phyloP scores from a whole-genome alignment of 2,797 vertebrate species.

The Epinephelus malabaricus region DNA sequence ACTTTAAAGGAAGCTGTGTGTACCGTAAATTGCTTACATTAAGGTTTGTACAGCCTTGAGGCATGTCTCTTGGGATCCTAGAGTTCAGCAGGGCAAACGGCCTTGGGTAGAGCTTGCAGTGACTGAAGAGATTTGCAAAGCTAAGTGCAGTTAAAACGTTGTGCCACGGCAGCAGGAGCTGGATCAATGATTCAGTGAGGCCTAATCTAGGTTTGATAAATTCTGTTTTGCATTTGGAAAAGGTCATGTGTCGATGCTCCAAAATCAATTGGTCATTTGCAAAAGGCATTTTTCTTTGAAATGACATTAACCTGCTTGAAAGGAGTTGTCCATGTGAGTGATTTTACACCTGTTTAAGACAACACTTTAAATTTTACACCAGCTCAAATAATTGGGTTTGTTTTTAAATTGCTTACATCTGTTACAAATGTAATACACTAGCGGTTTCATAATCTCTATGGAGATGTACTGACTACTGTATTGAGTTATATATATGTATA shows the following conservation, averaged over 20 bases:
- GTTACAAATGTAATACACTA: background rate
- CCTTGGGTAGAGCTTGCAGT: slow-evolving; percentile 24
- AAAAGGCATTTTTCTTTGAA: slow-evolving; percentile 15
- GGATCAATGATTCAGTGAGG: slow-evolving; percentile 58
- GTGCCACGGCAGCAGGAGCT: slow-evolving; percentile 38
- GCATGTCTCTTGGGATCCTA: slow-evolving; percentile 41
- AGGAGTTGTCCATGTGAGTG: background rate
- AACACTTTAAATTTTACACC: background rate
- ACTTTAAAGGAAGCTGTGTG: slow-evolving; percentile 39
- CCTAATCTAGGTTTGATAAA: slow-evolving; percentile 63
- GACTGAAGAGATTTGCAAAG: slow-evolving; percentile 41
- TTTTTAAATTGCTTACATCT: background rate
- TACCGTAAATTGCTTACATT: slow-evolving; percentile 23
- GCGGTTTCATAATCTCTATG: background rate
- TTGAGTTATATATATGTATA: background rate
- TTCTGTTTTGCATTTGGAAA: slow-evolving; percentile 66
- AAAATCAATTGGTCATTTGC: slow-evolving; percentile 52
- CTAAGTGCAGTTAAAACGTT: slow-evolving; percentile 52
- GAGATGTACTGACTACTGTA: background rate
- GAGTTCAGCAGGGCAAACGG: slow-evolving; percentile 31
- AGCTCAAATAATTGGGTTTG: background rate
- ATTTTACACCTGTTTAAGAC: background rate
- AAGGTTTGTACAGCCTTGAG: slow-evolving; percentile 34
- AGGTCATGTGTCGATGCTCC: slow-evolving; percentile 37
- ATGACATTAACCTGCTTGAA: slow-evolving; percentile 27